Evolutionary conservation across 2,888 invertebrate species (phyloP).

Genomic region (Drosophila pegasa): DNA sequence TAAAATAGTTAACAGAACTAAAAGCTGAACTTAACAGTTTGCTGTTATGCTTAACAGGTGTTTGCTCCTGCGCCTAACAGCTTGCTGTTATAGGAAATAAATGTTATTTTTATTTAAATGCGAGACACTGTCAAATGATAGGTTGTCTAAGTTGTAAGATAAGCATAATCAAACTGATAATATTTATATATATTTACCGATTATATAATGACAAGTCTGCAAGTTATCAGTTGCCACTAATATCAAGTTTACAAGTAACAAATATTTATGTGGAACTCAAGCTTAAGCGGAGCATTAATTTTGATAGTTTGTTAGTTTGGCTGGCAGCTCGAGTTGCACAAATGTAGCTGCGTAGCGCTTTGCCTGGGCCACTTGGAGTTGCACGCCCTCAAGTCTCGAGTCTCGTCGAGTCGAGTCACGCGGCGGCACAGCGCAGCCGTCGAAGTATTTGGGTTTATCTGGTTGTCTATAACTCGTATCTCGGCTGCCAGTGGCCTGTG

Average conservation of each 20-base stretch:
- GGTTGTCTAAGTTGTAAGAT: neutral
- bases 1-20: neutral
- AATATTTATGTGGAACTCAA: neutral
- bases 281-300: neutral
- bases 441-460: constrained; percentile 57
- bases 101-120: neutral
- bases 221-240: neutral
- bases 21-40: neutral
- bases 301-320: constrained; percentile 1
- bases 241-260: too few species aligned
- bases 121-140: neutral
- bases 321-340: neutral
- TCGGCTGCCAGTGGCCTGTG: constrained; percentile 49
- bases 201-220: neutral
- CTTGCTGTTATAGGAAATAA: neutral
- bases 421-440: constrained; percentile 33
- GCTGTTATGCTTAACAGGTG: neutral
- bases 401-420: constrained; percentile 45
- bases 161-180: neutral
- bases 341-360: constrained; percentile 14
- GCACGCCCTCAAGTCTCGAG: constrained; percentile 25
- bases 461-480: constrained; percentile 55
- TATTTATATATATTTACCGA: neutral
- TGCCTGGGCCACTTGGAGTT: constrained; percentile 6
- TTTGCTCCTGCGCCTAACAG: neutral